Conservation (phyloP, 1,140 invertebrate species). For the Zaprionus nigranus region DNA sequence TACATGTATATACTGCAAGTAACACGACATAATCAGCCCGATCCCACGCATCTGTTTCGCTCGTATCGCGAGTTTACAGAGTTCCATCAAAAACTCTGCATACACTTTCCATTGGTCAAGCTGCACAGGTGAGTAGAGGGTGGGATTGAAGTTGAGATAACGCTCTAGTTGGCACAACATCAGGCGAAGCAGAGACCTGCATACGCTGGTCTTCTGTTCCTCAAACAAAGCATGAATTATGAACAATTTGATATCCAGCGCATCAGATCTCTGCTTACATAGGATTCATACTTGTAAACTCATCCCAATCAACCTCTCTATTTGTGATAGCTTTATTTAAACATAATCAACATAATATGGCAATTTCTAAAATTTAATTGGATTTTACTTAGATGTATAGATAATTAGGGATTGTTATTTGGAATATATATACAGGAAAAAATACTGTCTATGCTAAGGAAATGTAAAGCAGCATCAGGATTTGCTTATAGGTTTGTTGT, state of each 20-base stretch:
- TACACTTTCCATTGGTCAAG: conserved; percentile 95
- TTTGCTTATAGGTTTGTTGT: conserved; percentile 1
- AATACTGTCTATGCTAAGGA: conserved; percentile 77
- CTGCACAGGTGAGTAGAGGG: conserved; percentile 89
- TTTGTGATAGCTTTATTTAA: conserved; percentile 48
- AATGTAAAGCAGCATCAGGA: conserved; percentile 38
- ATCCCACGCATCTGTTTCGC: conserved; percentile 94
- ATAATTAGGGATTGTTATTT: conserved; percentile 1
- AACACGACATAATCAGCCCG: conserved; percentile 92
- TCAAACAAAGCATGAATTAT: too few relatives aligned
- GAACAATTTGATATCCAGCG: too few relatives aligned
- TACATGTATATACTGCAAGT: conserved; percentile 98
- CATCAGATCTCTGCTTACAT: too few relatives aligned
- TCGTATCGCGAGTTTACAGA: conserved; percentile 98
- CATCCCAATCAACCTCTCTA: background rate
- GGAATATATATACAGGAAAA: conserved; percentile 56
- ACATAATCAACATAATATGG: conserved; percentile 66
- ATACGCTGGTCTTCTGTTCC: too few relatives aligned
- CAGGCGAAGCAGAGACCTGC: background rate
- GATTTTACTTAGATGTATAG: conserved; percentile 37
- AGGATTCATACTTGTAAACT: background rate
- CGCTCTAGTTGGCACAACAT: background rate
- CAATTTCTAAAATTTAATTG: conserved; percentile 48
- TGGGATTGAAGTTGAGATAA: too few relatives aligned
- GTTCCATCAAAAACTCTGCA: conserved; percentile 96